Conservation (phyloP, 2,888 invertebrate species). For the Tipula confusa region DNA sequence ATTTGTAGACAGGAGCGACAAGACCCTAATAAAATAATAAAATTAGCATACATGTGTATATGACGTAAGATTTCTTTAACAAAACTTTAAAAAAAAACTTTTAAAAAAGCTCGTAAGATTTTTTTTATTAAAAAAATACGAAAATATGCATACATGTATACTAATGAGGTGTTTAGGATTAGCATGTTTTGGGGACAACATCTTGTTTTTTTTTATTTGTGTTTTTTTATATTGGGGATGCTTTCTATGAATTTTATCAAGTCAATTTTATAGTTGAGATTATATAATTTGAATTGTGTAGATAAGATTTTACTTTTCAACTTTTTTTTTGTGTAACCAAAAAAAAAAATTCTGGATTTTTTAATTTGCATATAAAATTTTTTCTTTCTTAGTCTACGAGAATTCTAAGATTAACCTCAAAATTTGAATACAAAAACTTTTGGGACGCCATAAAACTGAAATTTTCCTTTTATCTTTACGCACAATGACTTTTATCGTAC, state of each 20-base stretch:
- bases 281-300: neutral
- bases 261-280: neutral
- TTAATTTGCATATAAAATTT: neutral
- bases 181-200: neutral
- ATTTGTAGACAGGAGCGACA: neutral
- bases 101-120: neutral
- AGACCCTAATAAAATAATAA: slow-evolving; percentile 16
- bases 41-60: neutral
- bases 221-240: neutral
- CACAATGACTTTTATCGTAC: neutral
- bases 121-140: neutral
- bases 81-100: neutral
- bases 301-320: neutral
- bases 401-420: neutral
- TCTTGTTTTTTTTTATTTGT: neutral
- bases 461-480: neutral
- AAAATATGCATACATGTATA: slow-evolving; percentile 14
- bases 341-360: neutral
- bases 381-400: neutral
- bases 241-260: neutral
- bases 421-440: neutral
- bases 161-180: slow-evolving; percentile 20
- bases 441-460: neutral
- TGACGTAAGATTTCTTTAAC: neutral
- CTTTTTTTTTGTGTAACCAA: neutral